Percentiles rank a stretch among this genome's conserved stretches.
phyloP scores from a whole-genome alignment of 2,888 invertebrate genomes.

The Synanthedon tipuliformis region DNA sequence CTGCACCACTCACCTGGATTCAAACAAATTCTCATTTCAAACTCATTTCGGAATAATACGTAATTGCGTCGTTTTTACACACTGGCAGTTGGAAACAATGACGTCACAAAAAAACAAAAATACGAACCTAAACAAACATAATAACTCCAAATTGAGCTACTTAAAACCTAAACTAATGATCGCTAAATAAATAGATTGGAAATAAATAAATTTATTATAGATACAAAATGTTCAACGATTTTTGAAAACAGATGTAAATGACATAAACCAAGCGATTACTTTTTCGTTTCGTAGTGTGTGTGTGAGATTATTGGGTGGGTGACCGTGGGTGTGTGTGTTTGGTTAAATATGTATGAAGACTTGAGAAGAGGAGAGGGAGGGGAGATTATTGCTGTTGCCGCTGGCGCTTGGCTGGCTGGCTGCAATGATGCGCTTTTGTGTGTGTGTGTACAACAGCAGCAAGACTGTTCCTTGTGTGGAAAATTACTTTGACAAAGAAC shows the following conservation, averaged over 20 bases:
- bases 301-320: background rate
- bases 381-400: background rate
- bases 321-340: background rate
- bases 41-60: slow-evolving; percentile 61
- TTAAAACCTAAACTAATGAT: slow-evolving; percentile 13
- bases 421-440: no score
- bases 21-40: slow-evolving; percentile 58
- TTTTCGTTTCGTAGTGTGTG: slow-evolving; percentile 9
- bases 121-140: slow-evolving; percentile 32
- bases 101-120: slow-evolving; percentile 66
- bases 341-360: background rate
- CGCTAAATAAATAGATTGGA: slow-evolving; percentile 38
- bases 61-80: slow-evolving; percentile 72
- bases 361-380: background rate
- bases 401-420: background rate
- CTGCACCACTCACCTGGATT: slow-evolving; percentile 39
- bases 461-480: slow-evolving; percentile 1
- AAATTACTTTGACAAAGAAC: slow-evolving; percentile 3
- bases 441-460: background rate
- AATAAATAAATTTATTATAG: slow-evolving; percentile 45
- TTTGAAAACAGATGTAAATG: slow-evolving; percentile 59
- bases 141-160: slow-evolving; percentile 17
- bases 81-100: slow-evolving; percentile 69
- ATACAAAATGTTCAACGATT: slow-evolving; percentile 58
- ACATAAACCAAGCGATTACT: slow-evolving; percentile 13